Evolutionary conservation across 2,113 vertebrate species (phyloP), one percentile per base, ranked within the genome.

Genomic region (Cromileptes altivelis): DNA sequence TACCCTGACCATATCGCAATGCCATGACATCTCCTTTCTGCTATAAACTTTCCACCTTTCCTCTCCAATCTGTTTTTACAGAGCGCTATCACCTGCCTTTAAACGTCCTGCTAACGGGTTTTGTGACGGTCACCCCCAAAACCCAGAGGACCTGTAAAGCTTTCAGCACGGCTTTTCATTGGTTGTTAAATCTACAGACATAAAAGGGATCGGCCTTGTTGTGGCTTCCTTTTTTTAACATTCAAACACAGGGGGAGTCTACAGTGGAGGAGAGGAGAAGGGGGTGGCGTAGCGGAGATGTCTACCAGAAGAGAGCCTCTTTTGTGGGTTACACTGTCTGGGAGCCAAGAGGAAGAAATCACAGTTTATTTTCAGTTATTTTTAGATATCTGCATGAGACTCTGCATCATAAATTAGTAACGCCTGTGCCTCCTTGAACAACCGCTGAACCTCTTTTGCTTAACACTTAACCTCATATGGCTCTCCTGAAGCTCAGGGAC

Each of bases 161-260:
- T 94, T 93, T 93, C 89, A 94, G 70, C 53, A 27, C 40, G 19
- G 84, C 82, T 87, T 93, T 94, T 93, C 90, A 95, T 92, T 93
- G 91, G 88, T 81, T 90, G 89, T 92, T 90, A 94, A 93, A 90
- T 88, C 78, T 82, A 81, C 84, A 85, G 78, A 89, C 86, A 92
- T 92, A 89, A 92, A 93, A 84, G 86, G 33, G 87, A 87, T 80
- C 50, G 2, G 90, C 82, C 71, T 85, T 81, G 88, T 87, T 84
- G 82, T 17, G 4, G 70, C 40, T 81, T 62, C 50, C 42, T 61
- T 70, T 75, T 83, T 84, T 50, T 63, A 68, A 89, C 78, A 88
- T 86, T 89, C 65, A 85, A 85, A 90, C 74, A 85, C 56, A 80
- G 71, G 37, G 75, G 50, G 58, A 80, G 65, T 60, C 40, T 62